Evolutionary conservation across 2,113 vertebrate genomes (phyloP).

Genomic region (Corythaixoides concolor): DNA sequence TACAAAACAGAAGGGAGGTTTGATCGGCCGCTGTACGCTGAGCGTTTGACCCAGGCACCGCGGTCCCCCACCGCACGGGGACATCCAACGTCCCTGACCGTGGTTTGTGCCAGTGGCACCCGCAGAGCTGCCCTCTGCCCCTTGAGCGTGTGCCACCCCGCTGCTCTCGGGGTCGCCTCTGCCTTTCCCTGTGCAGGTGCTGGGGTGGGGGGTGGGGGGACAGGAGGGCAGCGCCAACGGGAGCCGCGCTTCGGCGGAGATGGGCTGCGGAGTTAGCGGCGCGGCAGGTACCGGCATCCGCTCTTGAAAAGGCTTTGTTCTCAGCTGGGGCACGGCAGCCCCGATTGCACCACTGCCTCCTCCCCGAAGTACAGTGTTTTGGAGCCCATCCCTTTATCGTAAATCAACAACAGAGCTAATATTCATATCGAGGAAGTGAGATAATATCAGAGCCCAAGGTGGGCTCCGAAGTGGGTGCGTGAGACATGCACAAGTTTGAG

Average conservation of each 20-base stretch:
- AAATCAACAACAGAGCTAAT: conserved; percentile 24
- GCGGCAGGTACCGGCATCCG: background rate
- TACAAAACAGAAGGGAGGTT: background rate
- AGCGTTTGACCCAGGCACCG: background rate
- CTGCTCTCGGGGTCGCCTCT: background rate
- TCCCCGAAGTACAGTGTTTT: background rate
- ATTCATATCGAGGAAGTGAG: conserved; percentile 38
- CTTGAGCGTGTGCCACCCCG: rapidly evolving
- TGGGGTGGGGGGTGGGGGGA: background rate
- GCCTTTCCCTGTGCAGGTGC: background rate
- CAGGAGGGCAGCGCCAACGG: background rate
- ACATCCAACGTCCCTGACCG: background rate
- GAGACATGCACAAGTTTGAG: background rate
- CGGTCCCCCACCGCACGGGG: rapidly evolving
- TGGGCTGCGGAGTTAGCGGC: background rate
- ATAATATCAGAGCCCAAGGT: conserved; percentile 55
- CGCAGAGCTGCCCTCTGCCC: background rate
- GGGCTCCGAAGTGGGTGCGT: background rate
- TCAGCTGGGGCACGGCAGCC: background rate
- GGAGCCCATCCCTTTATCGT: conserved; percentile 51
- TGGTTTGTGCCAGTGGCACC: background rate
- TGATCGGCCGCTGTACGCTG: rapidly evolving
- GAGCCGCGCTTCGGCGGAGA: background rate
- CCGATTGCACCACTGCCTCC: background rate
- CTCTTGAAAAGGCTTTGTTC: background rate